Conservation (phyloP, 2,797 vertebrate species). For the Alosa sapidissima region DNA sequence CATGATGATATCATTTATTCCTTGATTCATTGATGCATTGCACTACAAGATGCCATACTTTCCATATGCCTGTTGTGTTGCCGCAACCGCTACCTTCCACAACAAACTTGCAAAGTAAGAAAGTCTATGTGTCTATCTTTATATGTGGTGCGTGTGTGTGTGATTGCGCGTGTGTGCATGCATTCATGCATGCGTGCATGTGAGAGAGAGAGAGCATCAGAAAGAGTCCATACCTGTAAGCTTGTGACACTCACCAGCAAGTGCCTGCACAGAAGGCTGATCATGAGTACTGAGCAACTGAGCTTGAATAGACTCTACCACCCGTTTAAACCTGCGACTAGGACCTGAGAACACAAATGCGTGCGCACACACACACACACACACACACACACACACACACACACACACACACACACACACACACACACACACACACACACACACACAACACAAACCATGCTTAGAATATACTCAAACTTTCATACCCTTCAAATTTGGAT, state of each 20-base stretch:
- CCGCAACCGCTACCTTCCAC: background rate
- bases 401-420: background rate
- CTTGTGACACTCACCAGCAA: conserved; percentile 76
- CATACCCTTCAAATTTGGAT: background rate
- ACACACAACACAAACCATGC: background rate
- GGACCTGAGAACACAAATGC: conserved; percentile 72
- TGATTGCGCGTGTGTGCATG: background rate
- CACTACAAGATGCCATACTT: background rate
- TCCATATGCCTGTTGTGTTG: background rate
- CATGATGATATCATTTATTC: background rate
- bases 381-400: background rate
- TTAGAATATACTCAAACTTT: background rate
- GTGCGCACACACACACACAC: background rate
- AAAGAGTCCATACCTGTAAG: conserved; percentile 10
- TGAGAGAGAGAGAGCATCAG: background rate
- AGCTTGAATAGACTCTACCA: conserved; percentile 93
- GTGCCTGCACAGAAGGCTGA: conserved; percentile 90
- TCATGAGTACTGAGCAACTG: conserved; percentile 90
- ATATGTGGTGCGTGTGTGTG: background rate
- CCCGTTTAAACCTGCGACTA: conserved; percentile 90
- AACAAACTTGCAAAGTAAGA: background rate
- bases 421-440: background rate
- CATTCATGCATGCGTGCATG: conserved; percentile 14
- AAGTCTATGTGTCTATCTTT: background rate
- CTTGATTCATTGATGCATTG: background rate